Evolutionary conservation across 2,888 invertebrate genomes (phyloP).

Genomic region (Drosophila quinaria): DNA sequence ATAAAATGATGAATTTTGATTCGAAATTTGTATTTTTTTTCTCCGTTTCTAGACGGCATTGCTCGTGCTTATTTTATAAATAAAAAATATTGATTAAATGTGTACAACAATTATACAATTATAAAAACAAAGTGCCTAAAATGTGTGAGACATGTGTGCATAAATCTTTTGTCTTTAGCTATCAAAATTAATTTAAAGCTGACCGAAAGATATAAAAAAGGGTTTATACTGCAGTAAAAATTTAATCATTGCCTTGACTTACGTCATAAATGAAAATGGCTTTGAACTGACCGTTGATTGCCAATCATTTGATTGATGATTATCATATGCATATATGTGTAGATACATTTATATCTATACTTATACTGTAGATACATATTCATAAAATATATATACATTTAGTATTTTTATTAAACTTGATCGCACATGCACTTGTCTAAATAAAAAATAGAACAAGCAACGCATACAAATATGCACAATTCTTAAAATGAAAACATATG

Average conservation of each 20-base stretch:
- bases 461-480: constrained; percentile 56
- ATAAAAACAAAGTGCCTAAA: neutral
- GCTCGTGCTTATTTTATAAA: neutral
- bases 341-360: constrained; percentile 23
- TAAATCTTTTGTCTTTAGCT: neutral
- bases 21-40: neutral
- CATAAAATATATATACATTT: constrained; percentile 3
- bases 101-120: neutral
- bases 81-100: neutral
- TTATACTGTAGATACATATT: constrained; percentile 14
- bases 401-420: constrained; percentile 12
- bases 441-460: constrained; percentile 58
- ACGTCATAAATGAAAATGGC: constrained; percentile 5
- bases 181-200: neutral
- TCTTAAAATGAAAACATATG: constrained; percentile 34
- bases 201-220: neutral
- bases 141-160: constrained; percentile 3
- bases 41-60: neutral
- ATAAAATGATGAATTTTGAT: constrained; percentile 31
- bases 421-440: constrained; percentile 75
- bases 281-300: constrained; percentile 4
- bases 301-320: constrained; percentile 13
- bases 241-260: neutral
- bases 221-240: constrained; percentile 1
- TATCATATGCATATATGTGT: constrained; percentile 1